These are phyloP conservation scores for Eupsittula cactorum DNA, from an alignment of 2,113 vertebrate species.

Conservation along the genomic window DNA sequence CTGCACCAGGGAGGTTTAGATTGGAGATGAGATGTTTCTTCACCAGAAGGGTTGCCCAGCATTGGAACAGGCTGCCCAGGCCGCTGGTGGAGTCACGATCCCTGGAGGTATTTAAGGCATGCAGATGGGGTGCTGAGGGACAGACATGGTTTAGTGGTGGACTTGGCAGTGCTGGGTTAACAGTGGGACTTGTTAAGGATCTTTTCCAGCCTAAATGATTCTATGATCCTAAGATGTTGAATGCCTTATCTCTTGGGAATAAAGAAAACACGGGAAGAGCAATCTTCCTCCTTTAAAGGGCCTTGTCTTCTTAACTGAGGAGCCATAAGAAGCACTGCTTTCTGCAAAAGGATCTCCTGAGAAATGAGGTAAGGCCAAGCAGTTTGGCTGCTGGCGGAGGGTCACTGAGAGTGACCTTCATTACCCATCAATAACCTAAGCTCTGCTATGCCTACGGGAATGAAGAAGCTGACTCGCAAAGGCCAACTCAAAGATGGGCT, in stretches of 20 bases:
- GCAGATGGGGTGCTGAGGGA: neutral
- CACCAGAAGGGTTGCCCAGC: neutral
- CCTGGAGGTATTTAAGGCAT: neutral
- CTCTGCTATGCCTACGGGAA: neutral
- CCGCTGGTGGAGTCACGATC: neutral
- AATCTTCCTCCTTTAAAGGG: neutral
- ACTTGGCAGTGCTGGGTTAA: neutral
- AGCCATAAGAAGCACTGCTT: neutral
- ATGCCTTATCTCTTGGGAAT: neutral
- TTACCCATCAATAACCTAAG: conserved; percentile 14
- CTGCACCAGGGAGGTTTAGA: neutral
- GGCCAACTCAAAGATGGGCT: neutral
- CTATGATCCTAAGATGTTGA: neutral
- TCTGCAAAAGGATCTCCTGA: neutral
- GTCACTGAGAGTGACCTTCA: neutral
- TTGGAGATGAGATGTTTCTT: neutral
- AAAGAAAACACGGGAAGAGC: neutral
- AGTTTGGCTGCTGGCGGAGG: neutral
- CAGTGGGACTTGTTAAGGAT: accelerated
- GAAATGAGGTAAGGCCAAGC: neutral
- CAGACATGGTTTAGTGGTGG: neutral
- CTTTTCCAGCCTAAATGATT: neutral
- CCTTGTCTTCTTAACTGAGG: neutral
- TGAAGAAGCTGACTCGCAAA: neutral
- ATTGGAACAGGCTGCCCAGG: neutral